Conservation (phyloP, 2,888 invertebrate genomes). For the Onthophagus sagittarius region DNA sequence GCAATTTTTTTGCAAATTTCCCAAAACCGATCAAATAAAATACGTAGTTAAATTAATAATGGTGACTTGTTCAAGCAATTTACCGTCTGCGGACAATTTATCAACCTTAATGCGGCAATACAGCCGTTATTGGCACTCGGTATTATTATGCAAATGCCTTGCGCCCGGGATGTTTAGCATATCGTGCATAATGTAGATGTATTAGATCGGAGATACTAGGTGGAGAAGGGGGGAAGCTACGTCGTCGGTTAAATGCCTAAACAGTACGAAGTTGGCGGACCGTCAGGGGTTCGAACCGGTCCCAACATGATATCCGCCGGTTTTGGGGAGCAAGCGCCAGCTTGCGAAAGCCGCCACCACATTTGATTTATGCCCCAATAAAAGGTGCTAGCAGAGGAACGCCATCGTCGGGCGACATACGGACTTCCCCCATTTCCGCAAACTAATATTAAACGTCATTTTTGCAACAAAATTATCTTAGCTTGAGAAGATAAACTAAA, state of each 20-base stretch:
- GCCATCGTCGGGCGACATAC: neutral
- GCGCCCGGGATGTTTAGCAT: slow-evolving; percentile 11
- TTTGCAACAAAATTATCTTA: neutral
- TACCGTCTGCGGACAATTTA: neutral
- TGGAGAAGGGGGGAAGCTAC: neutral
- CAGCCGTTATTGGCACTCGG: slow-evolving; percentile 8
- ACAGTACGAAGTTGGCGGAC: neutral
- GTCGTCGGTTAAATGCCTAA: slow-evolving; percentile 1
- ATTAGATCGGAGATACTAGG: slow-evolving; percentile 6
- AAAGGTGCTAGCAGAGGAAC: neutral
- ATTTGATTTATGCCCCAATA: neutral
- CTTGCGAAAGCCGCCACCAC: neutral
- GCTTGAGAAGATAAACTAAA: neutral
- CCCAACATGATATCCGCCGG: neutral
- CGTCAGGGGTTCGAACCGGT: neutral
- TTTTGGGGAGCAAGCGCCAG: neutral
- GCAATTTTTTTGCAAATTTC: no score
- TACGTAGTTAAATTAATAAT: no score
- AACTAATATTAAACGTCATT: neutral
- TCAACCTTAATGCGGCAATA: slow-evolving; percentile 1
- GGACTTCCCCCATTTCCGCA: neutral
- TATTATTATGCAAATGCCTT: slow-evolving; percentile 12
- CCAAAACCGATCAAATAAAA: no score
- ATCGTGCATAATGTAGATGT: slow-evolving; percentile 13
- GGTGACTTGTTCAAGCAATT: neutral